These are phyloP conservation scores for Tokudaia tokunoshimensis DNA, from an alignment of 2,797 vertebrate genomes.

Conservation along the genomic window DNA sequence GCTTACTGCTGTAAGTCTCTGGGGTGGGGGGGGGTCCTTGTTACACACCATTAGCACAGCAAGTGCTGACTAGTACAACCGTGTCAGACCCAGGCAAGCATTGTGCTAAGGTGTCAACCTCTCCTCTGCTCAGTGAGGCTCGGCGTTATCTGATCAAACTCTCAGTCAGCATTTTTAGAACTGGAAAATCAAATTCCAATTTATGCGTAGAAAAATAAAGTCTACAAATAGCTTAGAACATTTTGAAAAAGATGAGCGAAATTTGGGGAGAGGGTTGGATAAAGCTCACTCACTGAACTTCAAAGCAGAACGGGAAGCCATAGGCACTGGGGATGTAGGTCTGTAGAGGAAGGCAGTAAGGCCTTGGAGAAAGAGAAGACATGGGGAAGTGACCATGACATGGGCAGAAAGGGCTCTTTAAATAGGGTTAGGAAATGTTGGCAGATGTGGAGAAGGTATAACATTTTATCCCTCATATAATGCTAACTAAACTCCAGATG, in stretches of 20 bases:
- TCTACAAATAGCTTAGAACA: neutral
- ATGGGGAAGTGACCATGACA: neutral
- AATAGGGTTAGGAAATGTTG: neutral
- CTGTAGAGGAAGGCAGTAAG: neutral
- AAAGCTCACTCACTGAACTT: neutral
- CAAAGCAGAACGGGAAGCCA: neutral
- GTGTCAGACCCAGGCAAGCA: neutral
- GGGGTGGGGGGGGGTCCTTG: neutral
- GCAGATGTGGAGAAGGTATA: neutral
- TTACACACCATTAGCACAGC: neutral
- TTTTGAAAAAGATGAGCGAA: constrained; percentile 1
- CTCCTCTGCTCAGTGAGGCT: neutral
- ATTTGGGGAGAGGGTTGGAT: neutral
- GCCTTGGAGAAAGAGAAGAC: neutral
- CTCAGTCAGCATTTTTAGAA: constrained; percentile 22
- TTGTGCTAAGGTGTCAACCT: neutral
- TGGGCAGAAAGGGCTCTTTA: neutral
- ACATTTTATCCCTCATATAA: neutral
- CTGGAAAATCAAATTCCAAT: neutral
- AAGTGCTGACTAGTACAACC: constrained; percentile 1
- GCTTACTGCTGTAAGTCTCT: neutral
- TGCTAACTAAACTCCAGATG: neutral
- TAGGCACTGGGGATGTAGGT: too few relatives aligned
- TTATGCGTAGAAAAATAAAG: neutral
- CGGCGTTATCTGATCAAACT: neutral